Evolutionary conservation across 64 coral and sea anemone species (phyloP), one percentile per base, ranked within the genome.

Genomic region (Actinia equina): DNA sequence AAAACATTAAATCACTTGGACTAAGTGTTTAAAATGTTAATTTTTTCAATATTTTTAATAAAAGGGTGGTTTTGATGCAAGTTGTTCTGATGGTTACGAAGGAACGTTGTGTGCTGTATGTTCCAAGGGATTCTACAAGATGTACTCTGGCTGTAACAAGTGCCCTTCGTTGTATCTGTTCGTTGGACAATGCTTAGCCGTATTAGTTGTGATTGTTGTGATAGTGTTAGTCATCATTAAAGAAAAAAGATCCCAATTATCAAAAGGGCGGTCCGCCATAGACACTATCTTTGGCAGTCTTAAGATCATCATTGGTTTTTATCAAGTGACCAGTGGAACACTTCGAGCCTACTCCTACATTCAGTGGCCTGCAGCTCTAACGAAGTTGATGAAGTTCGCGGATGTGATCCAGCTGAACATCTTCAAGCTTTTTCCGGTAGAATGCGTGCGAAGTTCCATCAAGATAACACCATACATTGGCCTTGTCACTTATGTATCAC

Each of bases 31-130:
- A 49, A 49, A 49, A 37, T 37, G 30, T 37, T 37, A 37, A 37
- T 37, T 37, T 49, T 6, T 49, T 49, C 46, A 49, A 49, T 49
- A 49, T 49, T 49, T 49, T 49, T 49, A 49, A 49, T 49, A 4
- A 8, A 49, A 71, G 12, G 90, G 90, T 2, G 74, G 90, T 20
- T 5, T 82, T 15, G 77, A 92, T 27, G 54, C 84, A 45, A 77
- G 44, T 10, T 92, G 90, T 71, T 77, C 74, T 27, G 20, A 25
- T 41, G 90, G 90, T 20, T 92, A 92, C n/a, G 19, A 41, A 25
- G 90, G 90, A 6, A 41, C 78, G 11, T 77, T 92, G 1, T 92
- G 90, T 52, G 85, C 55, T 52, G 90, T 87, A 4, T 92, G 90
- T 43, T 37, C 45, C 17, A 59, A 23, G 6, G 77, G 85, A 0